Base-by-base conservation (phyloP, 2,888 invertebrate genomes). In the Oscheius sp. region DNA sequence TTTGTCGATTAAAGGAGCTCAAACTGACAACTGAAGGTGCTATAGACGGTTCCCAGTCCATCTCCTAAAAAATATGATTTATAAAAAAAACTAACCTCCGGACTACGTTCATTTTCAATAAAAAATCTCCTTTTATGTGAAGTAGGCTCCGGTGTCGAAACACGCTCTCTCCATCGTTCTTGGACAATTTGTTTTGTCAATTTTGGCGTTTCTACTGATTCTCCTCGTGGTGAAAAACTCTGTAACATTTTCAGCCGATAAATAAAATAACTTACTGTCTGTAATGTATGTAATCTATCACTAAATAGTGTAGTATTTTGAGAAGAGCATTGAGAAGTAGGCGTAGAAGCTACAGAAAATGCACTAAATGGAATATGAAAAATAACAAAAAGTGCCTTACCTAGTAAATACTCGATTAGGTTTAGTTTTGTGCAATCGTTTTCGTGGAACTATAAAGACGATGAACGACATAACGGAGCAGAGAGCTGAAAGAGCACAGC, bases 261-360 rank as follows among this genome's bases (percentile, higher is more conserved):
- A 36, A 36, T 8, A 36, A 14, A 36, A 36, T 9, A 36, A 36
- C 8, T 36, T 9, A 17, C 9, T 14, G 9, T 20, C 12, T 44
- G 5, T 12, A 17, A n/a, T 59, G 17, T 24, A n/a, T 59, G 17
- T 36, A n/a, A 5, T 12, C 41, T 12, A 28, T 17, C 14, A 24
- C 41, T 28, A 22, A 17, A 9, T 14, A 38, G 24, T 4, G 38
- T 33, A 17, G 38, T 32, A 22, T 65, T 54, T 20, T 44, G 71
- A 6, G 78, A 75, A 9, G 78, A 76, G 44, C 77, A 78, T 64
- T 80, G 80, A n/a, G 80, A 80, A 0, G 57, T 57, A 0, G 78
- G 80, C 33, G 82, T 81, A 14, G 75, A 75, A 8, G 82, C 82
- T 5, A 82, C 75, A 0, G 80, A 80, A 67, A 82, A 82, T 1